Evolutionary conservation across 2,797 vertebrate genomes (phyloP).

Genomic region (Dryobates pubescens): DNA sequence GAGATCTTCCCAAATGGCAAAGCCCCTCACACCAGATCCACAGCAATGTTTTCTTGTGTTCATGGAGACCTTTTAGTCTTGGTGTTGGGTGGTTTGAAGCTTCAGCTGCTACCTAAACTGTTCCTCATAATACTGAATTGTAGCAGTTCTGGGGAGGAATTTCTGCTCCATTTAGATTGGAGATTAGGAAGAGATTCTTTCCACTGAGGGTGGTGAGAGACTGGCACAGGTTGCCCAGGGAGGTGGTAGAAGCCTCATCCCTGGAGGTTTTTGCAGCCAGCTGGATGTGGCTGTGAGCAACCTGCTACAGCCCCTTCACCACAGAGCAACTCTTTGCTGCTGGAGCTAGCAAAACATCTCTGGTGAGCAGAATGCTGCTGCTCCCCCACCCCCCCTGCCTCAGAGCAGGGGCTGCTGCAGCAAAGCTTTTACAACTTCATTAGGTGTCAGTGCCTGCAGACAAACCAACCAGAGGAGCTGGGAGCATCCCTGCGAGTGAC

Average conservation of each 20-base stretch:
- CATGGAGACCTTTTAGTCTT: background rate
- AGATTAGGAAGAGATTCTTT: too few relatives aligned
- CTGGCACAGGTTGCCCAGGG: too few relatives aligned
- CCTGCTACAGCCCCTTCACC: background rate
- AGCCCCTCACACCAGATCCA: background rate
- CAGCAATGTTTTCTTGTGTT: too few relatives aligned
- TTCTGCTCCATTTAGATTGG: background rate
- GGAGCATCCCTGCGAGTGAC: background rate
- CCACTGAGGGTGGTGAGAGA: too few relatives aligned
- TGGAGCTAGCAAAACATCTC: background rate
- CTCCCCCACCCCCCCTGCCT: too few relatives aligned
- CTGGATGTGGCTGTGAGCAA: too few relatives aligned
- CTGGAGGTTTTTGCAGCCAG: too few relatives aligned
- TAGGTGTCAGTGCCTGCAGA: background rate
- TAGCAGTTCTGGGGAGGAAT: background rate
- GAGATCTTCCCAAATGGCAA: background rate
- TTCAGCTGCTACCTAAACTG: background rate
- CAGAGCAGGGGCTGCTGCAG: background rate
- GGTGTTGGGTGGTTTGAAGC: background rate
- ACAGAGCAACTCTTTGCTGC: background rate
- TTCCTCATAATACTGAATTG: background rate
- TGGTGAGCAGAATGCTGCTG: background rate
- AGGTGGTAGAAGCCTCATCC: too few relatives aligned
- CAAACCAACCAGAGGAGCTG: background rate
- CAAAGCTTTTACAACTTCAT: background rate